Base-by-base conservation (phyloP, 2,888 invertebrate species). In the Napeogenes inachia region DNA sequence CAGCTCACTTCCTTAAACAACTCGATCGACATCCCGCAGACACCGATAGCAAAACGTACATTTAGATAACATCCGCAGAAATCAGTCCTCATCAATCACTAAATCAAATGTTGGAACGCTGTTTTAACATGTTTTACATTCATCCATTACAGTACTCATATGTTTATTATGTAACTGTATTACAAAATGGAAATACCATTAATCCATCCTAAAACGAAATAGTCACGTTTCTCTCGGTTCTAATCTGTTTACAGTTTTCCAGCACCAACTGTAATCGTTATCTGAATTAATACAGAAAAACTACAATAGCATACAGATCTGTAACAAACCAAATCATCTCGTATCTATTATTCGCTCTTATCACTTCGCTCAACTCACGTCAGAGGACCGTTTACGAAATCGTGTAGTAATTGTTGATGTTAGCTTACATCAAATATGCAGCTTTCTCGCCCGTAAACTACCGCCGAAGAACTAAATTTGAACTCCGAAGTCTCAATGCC, bases 371-470 rank as follows among this genome's bases (percentile, higher is more conserved):
- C 21, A 21, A 21, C 21, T 21, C 21, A 21, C 21, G 21, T 21
- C 21, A 21, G 21, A 21, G 81, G 81, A 75, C 75, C 79, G 68
- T 76, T 81, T 80, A 79, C 76, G 75, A 81, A 82, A 85, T 78
- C 73, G 75, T 65, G 65, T 64, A 64, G 68, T 71, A 86, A 86
- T 85, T 79, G 78, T 82, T 79, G 78, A 85, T 80, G 79, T 77
- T 76, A 78, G 75, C 78, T 77, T 74, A 69, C 78, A 89, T 88
- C 81, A 87, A 88, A 88, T 87, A 89, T 87, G 85, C 81, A 89
- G 74, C 75, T 74, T 71, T 73, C 79, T 80, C 70, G 68, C 68
- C 68, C 70, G 57, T 57, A 66, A 66, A 70, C 71, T 68, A 55
- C 57, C 55, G 74, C 73, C 71, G 69, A 73, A 72, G 72, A 61